These are phyloP conservation scores for Xiphophorus hellerii DNA, from an alignment of 2,113 vertebrate genomes.

Conservation along the genomic window DNA sequence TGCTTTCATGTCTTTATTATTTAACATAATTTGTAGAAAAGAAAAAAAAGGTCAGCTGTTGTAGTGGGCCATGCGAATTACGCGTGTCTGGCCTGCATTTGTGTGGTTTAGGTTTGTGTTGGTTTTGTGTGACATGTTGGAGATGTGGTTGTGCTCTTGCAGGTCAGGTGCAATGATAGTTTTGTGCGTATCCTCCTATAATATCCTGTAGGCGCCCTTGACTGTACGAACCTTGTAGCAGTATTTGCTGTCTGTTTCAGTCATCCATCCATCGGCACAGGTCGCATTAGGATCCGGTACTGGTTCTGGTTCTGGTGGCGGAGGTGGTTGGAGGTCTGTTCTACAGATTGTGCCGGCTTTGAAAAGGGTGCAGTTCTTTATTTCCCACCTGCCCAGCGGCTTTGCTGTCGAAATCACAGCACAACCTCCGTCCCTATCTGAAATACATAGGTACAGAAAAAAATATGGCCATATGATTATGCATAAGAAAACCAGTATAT, in stretches of 20 bases:
- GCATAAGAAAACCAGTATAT: neutral
- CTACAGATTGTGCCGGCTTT: conserved; percentile 92
- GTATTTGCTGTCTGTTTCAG: conserved; percentile 70
- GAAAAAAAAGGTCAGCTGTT: no score
- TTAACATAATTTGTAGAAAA: no score
- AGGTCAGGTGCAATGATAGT: no score
- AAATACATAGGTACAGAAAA: neutral
- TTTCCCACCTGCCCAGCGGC: conserved; percentile 89
- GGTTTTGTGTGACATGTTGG: no score
- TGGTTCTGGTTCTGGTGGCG: conserved; percentile 55
- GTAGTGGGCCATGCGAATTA: no score
- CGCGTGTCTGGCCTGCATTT: no score
- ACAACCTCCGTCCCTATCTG: conserved; percentile 82
- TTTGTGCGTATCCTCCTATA: no score
- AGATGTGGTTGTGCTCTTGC: no score
- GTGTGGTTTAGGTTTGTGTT: no score
- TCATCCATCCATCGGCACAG: conserved; percentile 89
- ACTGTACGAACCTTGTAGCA: conserved; percentile 89
- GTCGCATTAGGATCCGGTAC: conserved; percentile 74
- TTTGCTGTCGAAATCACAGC: conserved; percentile 83
- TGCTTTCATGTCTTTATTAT: no score
- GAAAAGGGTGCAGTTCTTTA: conserved; percentile 87
- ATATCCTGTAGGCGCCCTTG: no score
- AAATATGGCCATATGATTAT: neutral
- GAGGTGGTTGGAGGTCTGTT: conserved; percentile 72